Evolutionary conservation across 2,797 vertebrate genomes (phyloP).

Genomic region (Acrocephalus scirpaceus): DNA sequence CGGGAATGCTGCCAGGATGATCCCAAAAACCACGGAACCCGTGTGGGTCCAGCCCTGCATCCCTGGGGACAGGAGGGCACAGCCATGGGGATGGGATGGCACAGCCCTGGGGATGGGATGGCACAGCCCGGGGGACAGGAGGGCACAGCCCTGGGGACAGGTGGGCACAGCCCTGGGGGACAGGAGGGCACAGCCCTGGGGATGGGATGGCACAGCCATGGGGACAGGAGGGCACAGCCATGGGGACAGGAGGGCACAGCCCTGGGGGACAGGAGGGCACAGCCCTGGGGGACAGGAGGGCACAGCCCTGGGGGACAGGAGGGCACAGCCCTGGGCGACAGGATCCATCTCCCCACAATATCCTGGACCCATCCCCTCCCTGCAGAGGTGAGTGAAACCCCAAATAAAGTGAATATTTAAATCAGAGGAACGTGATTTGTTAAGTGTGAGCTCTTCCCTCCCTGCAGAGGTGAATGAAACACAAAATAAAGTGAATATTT

Average conservation of each 20-base stretch:
- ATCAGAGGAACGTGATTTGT: neutral
- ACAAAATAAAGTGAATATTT: neutral
- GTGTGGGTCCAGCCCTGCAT: fast-evolving
- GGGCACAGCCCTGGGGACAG: neutral
- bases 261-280: too few species aligned
- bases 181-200: neutral
- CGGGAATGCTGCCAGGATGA: fast-evolving
- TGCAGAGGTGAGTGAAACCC: neutral
- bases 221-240: too few species aligned
- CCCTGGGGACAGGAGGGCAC: neutral
- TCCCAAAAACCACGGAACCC: neutral
- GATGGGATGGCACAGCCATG: neutral
- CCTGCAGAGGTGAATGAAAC: neutral
- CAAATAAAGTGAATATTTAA: neutral
- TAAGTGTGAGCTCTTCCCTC: neutral
- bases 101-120: too few species aligned
- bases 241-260: neutral
- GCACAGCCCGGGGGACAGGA: fast-evolving
- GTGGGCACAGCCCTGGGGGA: too few species aligned
- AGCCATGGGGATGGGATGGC: too few species aligned
- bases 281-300: neutral
- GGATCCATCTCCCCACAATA: neutral
- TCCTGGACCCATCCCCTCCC: neutral
- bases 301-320: too few species aligned
- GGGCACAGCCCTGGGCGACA: neutral